phyloP scores from a whole-genome alignment of 2,797 vertebrate species.

The Sebastes iracundus region DNA sequence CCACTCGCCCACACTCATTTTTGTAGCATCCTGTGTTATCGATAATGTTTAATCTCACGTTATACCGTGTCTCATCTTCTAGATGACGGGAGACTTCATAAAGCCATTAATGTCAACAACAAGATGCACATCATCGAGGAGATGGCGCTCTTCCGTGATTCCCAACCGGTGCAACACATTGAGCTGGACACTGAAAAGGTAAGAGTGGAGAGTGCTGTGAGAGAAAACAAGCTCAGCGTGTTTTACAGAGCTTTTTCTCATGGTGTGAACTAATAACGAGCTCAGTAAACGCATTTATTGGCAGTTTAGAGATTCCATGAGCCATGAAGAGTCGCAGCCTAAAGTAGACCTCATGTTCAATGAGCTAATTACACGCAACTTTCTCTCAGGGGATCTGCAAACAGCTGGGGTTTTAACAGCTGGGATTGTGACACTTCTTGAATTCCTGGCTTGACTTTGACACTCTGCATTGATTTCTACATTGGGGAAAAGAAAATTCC shows the following conservation, averaged over 20 bases:
- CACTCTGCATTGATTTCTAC: neutral
- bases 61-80: neutral
- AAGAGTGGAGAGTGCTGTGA: slow-evolving; percentile 18
- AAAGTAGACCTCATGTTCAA: slow-evolving; percentile 44
- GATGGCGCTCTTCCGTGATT: slow-evolving; percentile 84
- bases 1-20: neutral
- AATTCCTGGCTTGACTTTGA: slow-evolving; percentile 13
- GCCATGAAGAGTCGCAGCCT: slow-evolving; percentile 44
- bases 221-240: neutral
- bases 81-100: slow-evolving; percentile 94
- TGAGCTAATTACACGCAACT: slow-evolving; percentile 62
- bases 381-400: slow-evolving; percentile 60
- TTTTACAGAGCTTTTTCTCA: neutral
- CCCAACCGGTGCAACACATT: slow-evolving; percentile 89
- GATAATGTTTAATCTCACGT: neutral
- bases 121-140: slow-evolving; percentile 92
- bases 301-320: slow-evolving; percentile 59
- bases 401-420: slow-evolving; percentile 65
- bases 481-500: neutral
- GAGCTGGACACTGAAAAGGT: slow-evolving; percentile 90
- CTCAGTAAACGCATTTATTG: slow-evolving; percentile 55
- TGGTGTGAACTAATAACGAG: slow-evolving; percentile 32
- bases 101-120: slow-evolving; percentile 86
- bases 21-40: neutral
- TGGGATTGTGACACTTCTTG: slow-evolving; percentile 44